These are phyloP conservation scores for Nomada fabriciana DNA, from an alignment of 2,888 invertebrate species.

Conservation along the genomic window DNA sequence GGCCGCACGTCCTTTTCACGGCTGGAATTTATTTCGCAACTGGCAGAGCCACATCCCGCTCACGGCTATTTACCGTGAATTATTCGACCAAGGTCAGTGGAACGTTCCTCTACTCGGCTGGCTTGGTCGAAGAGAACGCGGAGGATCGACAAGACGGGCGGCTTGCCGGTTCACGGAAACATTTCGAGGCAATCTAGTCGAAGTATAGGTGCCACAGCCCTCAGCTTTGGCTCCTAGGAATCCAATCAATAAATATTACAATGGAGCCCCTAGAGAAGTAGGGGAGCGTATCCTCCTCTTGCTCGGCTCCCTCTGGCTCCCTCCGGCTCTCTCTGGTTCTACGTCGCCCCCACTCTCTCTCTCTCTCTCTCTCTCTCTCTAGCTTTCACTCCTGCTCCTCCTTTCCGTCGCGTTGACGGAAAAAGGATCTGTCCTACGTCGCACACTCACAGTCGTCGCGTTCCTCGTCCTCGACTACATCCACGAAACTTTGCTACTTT, in stretches of 20 bases:
- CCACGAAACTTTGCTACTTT: slow-evolving; percentile 69
- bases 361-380: slow-evolving; percentile 47
- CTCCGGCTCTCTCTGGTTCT: slow-evolving; percentile 17
- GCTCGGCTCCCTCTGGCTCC: slow-evolving; percentile 52
- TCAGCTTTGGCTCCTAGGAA: slow-evolving; percentile 80
- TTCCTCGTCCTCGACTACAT: slow-evolving; percentile 71
- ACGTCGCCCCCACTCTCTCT: background rate
- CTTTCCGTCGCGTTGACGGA: slow-evolving; percentile 69
- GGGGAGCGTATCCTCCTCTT: slow-evolving; percentile 76
- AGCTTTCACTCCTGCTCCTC: slow-evolving; percentile 56
- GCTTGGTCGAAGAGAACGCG: slow-evolving; percentile 12
- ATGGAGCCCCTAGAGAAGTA: slow-evolving; percentile 82
- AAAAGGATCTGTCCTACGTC: slow-evolving; percentile 73
- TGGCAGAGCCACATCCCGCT: slow-evolving; percentile 2
- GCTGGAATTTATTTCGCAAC: slow-evolving; percentile 25
- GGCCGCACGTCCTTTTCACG: slow-evolving; percentile 1
- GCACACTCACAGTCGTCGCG: slow-evolving; percentile 68
- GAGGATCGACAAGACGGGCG: slow-evolving; percentile 1
- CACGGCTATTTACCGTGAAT: slow-evolving; percentile 45
- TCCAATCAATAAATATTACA: slow-evolving; percentile 85
- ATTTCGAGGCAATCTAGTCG: slow-evolving; percentile 69
- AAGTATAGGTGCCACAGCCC: slow-evolving; percentile 73
- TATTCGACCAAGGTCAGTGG: slow-evolving; percentile 63
- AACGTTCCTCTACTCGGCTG: slow-evolving; percentile 25
- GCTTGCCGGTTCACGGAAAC: slow-evolving; percentile 18